Conservation (phyloP, 2,797 vertebrate genomes). For the Coregonus ussuriensis region DNA sequence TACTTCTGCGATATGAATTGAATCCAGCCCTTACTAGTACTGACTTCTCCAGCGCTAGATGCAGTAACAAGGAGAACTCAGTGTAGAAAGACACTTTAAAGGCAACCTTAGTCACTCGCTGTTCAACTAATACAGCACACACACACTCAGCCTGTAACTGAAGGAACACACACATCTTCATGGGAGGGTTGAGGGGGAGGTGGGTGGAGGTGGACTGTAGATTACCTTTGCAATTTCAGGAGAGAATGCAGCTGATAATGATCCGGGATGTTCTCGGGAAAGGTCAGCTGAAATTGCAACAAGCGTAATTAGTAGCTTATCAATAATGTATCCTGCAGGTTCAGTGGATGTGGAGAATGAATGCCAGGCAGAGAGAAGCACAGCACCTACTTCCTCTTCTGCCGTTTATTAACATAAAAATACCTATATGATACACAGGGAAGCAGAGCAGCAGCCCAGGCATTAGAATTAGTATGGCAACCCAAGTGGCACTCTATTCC, state of each 20-base stretch:
- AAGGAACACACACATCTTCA: background rate
- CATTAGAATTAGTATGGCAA: slow-evolving; percentile 48
- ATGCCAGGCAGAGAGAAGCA: slow-evolving; percentile 46
- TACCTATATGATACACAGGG: slow-evolving; percentile 51
- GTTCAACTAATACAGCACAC: background rate
- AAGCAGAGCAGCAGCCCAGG: slow-evolving; percentile 41
- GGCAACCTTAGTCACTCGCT: too few species aligned
- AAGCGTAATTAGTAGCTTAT: slow-evolving; percentile 81
- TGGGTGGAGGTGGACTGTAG: slow-evolving; percentile 58
- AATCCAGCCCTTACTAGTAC: too few species aligned
- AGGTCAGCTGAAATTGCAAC: slow-evolving; percentile 80
- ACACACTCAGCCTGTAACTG: background rate
- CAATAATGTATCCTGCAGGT: slow-evolving; percentile 76
- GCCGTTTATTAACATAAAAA: slow-evolving; percentile 69
- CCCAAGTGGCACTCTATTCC: too few species aligned
- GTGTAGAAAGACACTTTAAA: too few species aligned
- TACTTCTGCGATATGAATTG: too few species aligned
- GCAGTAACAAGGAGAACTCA: too few species aligned
- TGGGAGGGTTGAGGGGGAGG: background rate
- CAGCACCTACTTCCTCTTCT: slow-evolving; percentile 39
- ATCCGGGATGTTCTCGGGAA: slow-evolving; percentile 76
- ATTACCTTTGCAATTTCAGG: slow-evolving; percentile 75
- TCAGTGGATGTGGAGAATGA: slow-evolving; percentile 53
- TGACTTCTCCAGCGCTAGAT: too few species aligned
- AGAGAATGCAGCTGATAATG: slow-evolving; percentile 75